Conservation (phyloP, 2,888 invertebrate species). For the Sthenelais limicola region DNA sequence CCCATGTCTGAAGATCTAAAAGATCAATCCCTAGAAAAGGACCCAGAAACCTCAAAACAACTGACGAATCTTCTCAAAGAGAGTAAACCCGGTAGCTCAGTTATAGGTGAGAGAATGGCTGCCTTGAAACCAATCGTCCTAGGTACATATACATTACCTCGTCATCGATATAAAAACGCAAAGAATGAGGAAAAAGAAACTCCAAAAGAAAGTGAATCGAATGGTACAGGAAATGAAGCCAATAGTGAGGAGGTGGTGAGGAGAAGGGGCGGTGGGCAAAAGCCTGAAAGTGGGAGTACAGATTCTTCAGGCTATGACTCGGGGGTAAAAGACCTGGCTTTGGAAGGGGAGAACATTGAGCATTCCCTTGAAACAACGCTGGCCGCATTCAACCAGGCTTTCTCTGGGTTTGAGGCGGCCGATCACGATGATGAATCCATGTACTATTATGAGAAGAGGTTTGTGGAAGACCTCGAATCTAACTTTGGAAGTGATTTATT, state of each 20-base stretch:
- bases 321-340: slow-evolving; percentile 28
- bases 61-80: slow-evolving; percentile 74
- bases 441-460: slow-evolving; percentile 71
- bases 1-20: slow-evolving; percentile 1
- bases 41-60: slow-evolving; percentile 18
- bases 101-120: slow-evolving; percentile 89
- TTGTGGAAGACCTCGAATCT: slow-evolving; percentile 43
- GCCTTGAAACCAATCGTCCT: slow-evolving; percentile 42
- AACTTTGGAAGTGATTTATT: slow-evolving; percentile 77
- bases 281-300: background rate
- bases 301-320: slow-evolving; percentile 26
- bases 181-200: background rate
- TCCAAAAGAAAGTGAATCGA: background rate
- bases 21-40: slow-evolving; percentile 6
- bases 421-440: slow-evolving; percentile 11
- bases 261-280: background rate
- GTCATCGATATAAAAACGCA: slow-evolving; percentile 48
- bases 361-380: slow-evolving; percentile 2
- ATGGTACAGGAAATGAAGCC: background rate
- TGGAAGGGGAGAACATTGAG: slow-evolving; percentile 5
- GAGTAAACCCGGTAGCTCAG: slow-evolving; percentile 82
- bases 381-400: slow-evolving; percentile 6
- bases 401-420: slow-evolving; percentile 5
- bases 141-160: slow-evolving; percentile 43
- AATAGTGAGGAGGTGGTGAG: slow-evolving; percentile 9